Base-by-base conservation (phyloP, 2,797 vertebrate species). In the Spizella passerina region DNA sequence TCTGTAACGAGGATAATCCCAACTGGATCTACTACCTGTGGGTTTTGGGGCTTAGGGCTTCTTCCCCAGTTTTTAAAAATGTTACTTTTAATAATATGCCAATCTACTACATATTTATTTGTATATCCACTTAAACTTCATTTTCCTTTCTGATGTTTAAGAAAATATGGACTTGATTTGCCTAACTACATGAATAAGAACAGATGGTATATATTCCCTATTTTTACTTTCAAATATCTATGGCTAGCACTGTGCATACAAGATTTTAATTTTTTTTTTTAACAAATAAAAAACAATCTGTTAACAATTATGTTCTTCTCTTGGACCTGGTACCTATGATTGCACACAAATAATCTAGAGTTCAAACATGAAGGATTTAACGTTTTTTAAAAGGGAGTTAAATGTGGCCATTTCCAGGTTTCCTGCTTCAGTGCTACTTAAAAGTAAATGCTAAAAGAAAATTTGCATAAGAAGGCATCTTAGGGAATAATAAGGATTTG, bases 1-100 rank as follows among this genome's bases (percentile, higher is more conserved):
- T 34, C 46, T 70, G 29, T 24, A 70, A 29, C 0, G 0, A 50
- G 12, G 39, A 14, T 19, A 6, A 41, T 4, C 57, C 24, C 56
- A 70, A 22, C 9, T 14, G 36, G 8, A 68, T 5, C 24, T 24
- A 6, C 24, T 15, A 6, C 9, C 50, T 46, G 23, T 6, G 22
- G 1, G 2, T 24, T 90, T 44, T 9, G 8, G 13, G 9, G 15
- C 13, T 49, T 16, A 14, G 7, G 7, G 10, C 1, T 26, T 38
- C 24, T 23, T 4, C 15, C 4, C 5, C 29, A 14, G 26, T 7
- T 73, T 81, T 72, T 21, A 38, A 50, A 70, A 88, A 80, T 1
- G 11, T 4, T 26, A 24, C 14, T 78, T 57, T 36, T 32, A 85
- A 39, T 44, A 72, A 32, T 26, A 56, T 2, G 21, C 8, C 24